Base-by-base conservation (phyloP, 2,113 vertebrate species). In the Xiphophorus hellerii region DNA sequence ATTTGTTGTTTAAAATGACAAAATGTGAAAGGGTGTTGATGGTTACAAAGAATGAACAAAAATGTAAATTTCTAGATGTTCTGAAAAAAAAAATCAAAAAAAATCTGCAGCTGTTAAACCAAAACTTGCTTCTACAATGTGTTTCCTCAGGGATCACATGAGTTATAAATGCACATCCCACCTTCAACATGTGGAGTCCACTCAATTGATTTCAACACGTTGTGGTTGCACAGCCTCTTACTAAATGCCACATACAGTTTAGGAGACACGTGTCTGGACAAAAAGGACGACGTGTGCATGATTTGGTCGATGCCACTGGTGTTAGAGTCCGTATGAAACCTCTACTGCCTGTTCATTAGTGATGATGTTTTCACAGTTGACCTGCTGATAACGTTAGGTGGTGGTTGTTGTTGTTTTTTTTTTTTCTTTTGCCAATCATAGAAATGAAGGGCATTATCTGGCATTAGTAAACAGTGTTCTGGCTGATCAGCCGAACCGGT, bases 281-380 rank as follows among this genome's bases (percentile, higher is more conserved):
- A 28, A 37, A 28, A 48, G 61, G 61, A 72, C 20, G 3, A 28
- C 66, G 29, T 82, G 66, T 80, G 22, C 58, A 28, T 3, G 25
- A 12, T 78, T 65, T 64, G 44, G 37, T 58, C 0, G 3, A 22
- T 79, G 77, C 74, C 67, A 69, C 30, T 51, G 29, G 17, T 73
- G 62, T 30, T 60, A 78, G 72, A 78, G 37, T 84, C 3, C 44
- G 71, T 69, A 48, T 51, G 35, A 66, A 71, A 30, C 62, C 69
- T 69, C 25, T 44, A 65, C 82, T 70, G 72, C 67, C 51, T 74
- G 67, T 54, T 73, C n/a, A 33, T 12, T 65, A n/a, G 42, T 60
- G 25, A 61, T 84, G 51, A 83, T 86, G 78, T 87, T 82, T 83
- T 87, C 31, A 82, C 81, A 72, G 66, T 71, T 85, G 80, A 85